phyloP scores from a whole-genome alignment of 2,797 vertebrate genomes.

The Philypnodon macrostomus region DNA sequence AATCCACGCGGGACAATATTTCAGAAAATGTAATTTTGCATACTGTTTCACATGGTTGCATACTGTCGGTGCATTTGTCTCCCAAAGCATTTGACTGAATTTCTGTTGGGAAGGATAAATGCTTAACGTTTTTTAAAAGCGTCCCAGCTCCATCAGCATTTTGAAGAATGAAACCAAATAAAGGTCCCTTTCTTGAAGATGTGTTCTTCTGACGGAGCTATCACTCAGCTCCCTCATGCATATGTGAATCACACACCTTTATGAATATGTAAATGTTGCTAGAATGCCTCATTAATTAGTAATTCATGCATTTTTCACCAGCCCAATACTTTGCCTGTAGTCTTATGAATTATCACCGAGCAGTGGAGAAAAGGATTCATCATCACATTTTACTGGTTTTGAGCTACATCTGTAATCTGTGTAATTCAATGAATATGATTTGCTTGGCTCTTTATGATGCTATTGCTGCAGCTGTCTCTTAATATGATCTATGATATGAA shows the following conservation, averaged over 20 bases:
- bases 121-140: slow-evolving; percentile 76
- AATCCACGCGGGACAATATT: slow-evolving; percentile 77
- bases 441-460: slow-evolving; percentile 45
- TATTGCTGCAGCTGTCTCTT: slow-evolving; percentile 57
- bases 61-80: slow-evolving; percentile 78
- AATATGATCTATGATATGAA: slow-evolving; percentile 55
- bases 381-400: slow-evolving; percentile 75
- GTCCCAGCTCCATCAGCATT: slow-evolving; percentile 69
- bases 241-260: slow-evolving; percentile 84
- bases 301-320: slow-evolving; percentile 85
- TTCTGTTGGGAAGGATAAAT: slow-evolving; percentile 80
- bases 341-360: slow-evolving; percentile 77
- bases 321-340: slow-evolving; percentile 72
- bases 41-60: slow-evolving; percentile 81
- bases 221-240: slow-evolving; percentile 78
- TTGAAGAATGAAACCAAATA: slow-evolving; percentile 77
- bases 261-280: slow-evolving; percentile 84
- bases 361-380: slow-evolving; percentile 73
- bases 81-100: slow-evolving; percentile 76
- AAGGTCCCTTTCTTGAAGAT: slow-evolving; percentile 69
- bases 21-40: slow-evolving; percentile 82
- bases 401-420: slow-evolving; percentile 73
- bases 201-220: slow-evolving; percentile 76
- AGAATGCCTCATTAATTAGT: slow-evolving; percentile 86
- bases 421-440: slow-evolving; percentile 69